Evolutionary conservation across 2,888 invertebrate genomes (phyloP), one percentile per base, ranked within the genome.

Genomic region (Micoletzkya japonica): DNA sequence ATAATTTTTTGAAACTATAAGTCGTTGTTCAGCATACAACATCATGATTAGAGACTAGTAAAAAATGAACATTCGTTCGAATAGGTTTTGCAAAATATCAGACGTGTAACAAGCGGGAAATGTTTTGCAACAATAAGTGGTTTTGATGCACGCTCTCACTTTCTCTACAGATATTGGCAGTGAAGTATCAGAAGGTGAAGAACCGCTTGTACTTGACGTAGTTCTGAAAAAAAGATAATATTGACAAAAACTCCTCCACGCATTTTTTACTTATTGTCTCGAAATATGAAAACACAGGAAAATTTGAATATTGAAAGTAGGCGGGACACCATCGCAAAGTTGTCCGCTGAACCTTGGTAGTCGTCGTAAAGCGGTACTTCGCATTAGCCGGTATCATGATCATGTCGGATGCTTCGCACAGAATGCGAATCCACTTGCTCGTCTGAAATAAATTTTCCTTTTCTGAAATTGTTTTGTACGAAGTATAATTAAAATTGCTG

Each of bases 151-250:
- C n/a, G n/a, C n/a, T n/a, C n/a, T n/a, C n/a, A n/a, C n/a, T n/a
- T 14, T 49, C 24, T 14, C 24, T 49, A 49, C 49, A 49, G 3
- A 49, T n/a, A 49, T n/a, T 49, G 49, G 49, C 49, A 49, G 49
- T n/a, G 20, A n/a, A n/a, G 24, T 24, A 49, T n/a, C 24, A 49
- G 4, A 49, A 50, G 17, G 2, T 59, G 59, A 59, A 59, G 59
- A 59, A 59, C 1, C 59, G 59, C 39, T 59, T 59, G 28, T 39
- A 39, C 59, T 59, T 59, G 34, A 59, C 59, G 30, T 59, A 59
- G 28, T 59, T 59, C 59, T 59, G 59, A 4, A 59, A 39, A 1
- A 10, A 36, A 34, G 37, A 7, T 39, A 39, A 39, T 39, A 10
- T 39, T 10, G 7, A 39, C 17, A 10, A 39, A 10, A 39, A 17